Evolutionary conservation across 1,140 invertebrate species (phyloP), one percentile per base, ranked within the genome.

Genomic region (Colletes gigas): DNA sequence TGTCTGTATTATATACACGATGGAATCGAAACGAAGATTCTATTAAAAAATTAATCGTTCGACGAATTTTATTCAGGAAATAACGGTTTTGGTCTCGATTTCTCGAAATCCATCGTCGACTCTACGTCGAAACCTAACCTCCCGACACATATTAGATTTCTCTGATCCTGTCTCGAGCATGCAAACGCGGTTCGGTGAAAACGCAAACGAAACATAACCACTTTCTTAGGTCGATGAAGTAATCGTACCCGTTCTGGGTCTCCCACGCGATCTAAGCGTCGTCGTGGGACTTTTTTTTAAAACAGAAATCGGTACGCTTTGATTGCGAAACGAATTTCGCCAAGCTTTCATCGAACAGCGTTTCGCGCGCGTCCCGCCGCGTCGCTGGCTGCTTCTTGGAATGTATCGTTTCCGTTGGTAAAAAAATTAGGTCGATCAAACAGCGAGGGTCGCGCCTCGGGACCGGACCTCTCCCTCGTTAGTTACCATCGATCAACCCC

Each of bases 81-180:
- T n/a, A n/a, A n/a, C n/a, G n/a, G n/a, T n/a, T n/a, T n/a, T n/a
- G n/a, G n/a, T 30, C 30, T 30, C 30, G 30, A 30, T 30, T 30
- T 30, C 30, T 30, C 30, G 30, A 30, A 30, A 30, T 30, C 30
- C 30, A 30, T 30, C 30, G 30, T 30, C 30, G 30, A 30, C n/a
- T n/a, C n/a, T n/a, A n/a, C 30, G 30, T 30, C 30, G 30, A 30
- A 30, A 30, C 30, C 2, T 30, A 76, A 4, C n/a, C n/a, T n/a
- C n/a, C n/a, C n/a, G n/a, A n/a, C n/a, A 10, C 59, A 63, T 67
- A 74, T 85, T 74, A 71, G 73, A 83, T 83, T 87, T 87, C 85
- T 54, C 57, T 68, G 74, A 70, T 76, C 54, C 62, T 68, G 75
- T 71, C 19, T 50, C 47, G 12, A 41, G 75, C 69, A 73, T 14